Base-by-base conservation (phyloP, 2,888 invertebrate genomes). In the Erebia epiphron region DNA sequence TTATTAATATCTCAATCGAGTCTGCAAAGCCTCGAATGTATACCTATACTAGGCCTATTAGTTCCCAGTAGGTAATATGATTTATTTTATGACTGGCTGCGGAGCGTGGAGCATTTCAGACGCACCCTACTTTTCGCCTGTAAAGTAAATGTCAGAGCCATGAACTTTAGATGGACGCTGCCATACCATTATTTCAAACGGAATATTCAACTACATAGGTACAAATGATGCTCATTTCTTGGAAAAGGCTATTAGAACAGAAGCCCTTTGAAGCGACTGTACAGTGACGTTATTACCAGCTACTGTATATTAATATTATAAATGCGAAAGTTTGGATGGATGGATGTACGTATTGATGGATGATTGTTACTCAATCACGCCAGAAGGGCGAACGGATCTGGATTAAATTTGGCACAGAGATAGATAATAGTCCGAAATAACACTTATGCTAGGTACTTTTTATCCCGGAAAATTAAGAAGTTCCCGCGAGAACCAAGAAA, bases 71-170 rank as follows among this genome's bases (percentile, higher is more conserved):
- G n/a, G n/a, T n/a, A 13, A 67, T 72, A 74, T 70, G 66, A 70
- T 70, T 74, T 74, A 70, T 72, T 74, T 70, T 70, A 72, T 70
- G 52, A 41, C 68, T 63, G 54, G 43, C 66, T 70, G 66, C 66
- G 60, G 66, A 71, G 69, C 57, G 62, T 66, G 70, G 72, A 69
- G 60, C 72, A 67, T 68, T 70, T 68, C 69, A 69, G 67, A 70
- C 72, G 68, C 74, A 70, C 72, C 74, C 67, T 64, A 67, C 56
- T 69, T 70, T 68, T 62, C 67, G 67, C 68, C 60, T 69, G 70
- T 43, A 73, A 77, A 78, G 70, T 43, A 73, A 77, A 78, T 78
- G 75, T 71, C 77, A 78, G 66, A 64, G 60, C 75, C 75, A 68
- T 78, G 78, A 78, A 78, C 78, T 77, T 77, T 78, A 70, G 62